A percentile compares a stretch with the other conserved stretches of the same genome.
Evolutionary conservation across 1,140 invertebrate species (phyloP).

Genomic region (Drosophila subpulchrella): DNA sequence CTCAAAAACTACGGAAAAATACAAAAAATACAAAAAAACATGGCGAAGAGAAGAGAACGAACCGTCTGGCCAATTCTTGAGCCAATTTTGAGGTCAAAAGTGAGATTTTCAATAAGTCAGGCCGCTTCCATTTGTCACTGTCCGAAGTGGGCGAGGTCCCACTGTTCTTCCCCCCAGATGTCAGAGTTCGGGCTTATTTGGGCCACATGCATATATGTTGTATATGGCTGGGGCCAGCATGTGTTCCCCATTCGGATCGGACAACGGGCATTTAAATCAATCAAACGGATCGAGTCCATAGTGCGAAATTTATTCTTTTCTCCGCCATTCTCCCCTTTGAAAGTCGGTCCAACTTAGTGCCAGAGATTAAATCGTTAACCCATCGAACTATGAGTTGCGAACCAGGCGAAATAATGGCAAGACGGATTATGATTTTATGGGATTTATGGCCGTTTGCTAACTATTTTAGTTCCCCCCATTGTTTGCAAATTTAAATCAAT

Average conservation of each 20-base stretch:
- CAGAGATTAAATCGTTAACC: conserved; percentile 4
- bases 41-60: background rate
- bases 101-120: conserved; percentile 65
- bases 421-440: background rate
- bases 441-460: conserved; percentile 1
- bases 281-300: conserved; percentile 21
- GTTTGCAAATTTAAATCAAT: background rate
- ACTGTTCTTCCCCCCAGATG: conserved; percentile 12
- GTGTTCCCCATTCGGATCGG: conserved; percentile 28
- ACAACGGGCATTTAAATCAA: conserved; percentile 42
- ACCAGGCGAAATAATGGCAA: background rate
- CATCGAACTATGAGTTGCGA: background rate
- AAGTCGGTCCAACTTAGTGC: conserved; percentile 3
- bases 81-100: conserved; percentile 70
- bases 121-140: conserved; percentile 59
- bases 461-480: background rate
- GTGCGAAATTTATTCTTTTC: conserved; percentile 33
- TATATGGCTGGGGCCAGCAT: background rate
- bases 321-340: background rate
- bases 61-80: conserved; percentile 19
- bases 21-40: conserved; percentile 6
- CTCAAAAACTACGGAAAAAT: conserved; percentile 20
- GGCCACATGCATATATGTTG: background rate
- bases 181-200: conserved; percentile 34
- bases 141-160: conserved; percentile 27